Percentiles rank a stretch among this genome's conserved stretches.
phyloP scores from a whole-genome alignment of 2,113 vertebrate species.

The Sinocyclocheilus rhinocerous region DNA sequence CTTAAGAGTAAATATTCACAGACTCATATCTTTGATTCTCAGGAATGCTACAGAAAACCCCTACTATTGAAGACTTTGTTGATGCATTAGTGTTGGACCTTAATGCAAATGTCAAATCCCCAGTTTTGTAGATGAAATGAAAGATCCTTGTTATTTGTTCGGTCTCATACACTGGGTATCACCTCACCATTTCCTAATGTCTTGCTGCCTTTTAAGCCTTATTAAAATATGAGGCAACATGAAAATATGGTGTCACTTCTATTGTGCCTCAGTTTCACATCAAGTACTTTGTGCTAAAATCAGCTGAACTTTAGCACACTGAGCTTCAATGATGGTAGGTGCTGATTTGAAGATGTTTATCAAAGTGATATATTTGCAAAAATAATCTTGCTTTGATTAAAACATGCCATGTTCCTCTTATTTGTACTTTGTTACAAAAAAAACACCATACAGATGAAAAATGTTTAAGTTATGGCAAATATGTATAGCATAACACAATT shows the following conservation, averaged over 20 bases:
- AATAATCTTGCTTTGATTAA: neutral
- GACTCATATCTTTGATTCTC: neutral
- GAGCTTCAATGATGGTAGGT: neutral
- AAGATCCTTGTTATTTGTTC: neutral
- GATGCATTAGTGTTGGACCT: slow-evolving; percentile 50
- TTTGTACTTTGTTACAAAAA: neutral
- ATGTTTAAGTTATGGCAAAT: neutral
- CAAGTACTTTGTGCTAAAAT: neutral
- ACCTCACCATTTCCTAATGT: neutral
- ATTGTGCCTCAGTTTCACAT: neutral
- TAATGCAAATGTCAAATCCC: neutral
- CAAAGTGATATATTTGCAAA: neutral
- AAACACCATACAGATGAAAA: neutral
- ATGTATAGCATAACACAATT: neutral
- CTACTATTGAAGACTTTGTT: slow-evolving; percentile 47
- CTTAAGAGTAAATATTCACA: neutral
- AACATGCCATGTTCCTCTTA: neutral
- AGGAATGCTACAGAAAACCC: slow-evolving; percentile 51
- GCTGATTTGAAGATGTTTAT: neutral
- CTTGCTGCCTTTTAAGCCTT: neutral
- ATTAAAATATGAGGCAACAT: slow-evolving; percentile 5
- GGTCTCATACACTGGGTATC: neutral
- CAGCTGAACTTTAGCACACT: neutral
- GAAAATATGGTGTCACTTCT: neutral
- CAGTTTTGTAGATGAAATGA: neutral